These are phyloP conservation scores for Manis javanica DNA, from an alignment of 2,797 vertebrate genomes.

Conservation along the genomic window DNA sequence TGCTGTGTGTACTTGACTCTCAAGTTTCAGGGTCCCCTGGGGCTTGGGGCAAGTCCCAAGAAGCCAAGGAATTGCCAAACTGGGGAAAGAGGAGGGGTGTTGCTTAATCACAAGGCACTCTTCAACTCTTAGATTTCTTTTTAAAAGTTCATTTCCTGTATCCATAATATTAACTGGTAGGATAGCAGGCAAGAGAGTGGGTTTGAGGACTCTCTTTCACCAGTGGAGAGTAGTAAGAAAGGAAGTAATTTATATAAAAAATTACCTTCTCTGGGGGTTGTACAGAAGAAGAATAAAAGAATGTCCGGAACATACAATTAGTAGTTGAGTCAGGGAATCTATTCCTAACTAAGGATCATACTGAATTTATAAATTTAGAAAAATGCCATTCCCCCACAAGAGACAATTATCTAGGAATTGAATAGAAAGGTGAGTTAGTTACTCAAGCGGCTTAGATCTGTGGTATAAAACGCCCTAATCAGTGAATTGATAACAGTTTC, in stretches of 20 bases:
- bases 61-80: neutral
- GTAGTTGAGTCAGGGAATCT: conserved; percentile 63
- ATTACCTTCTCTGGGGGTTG: conserved; percentile 43
- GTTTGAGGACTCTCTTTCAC: neutral
- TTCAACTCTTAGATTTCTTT: neutral
- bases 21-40: neutral
- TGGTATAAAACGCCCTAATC: neutral
- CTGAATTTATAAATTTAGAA: conserved; percentile 62
- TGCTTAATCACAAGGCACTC: neutral
- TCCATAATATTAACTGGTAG: neutral
- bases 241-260: conserved; percentile 39
- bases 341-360: neutral
- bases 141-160: neutral
- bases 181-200: neutral
- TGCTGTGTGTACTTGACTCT: neutral
- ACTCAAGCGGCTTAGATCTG: neutral
- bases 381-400: neutral
- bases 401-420: conserved; percentile 20
- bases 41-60: neutral
- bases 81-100: neutral
- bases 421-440: conserved; percentile 19
- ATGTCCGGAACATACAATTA: conserved; percentile 45
- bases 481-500: neutral
- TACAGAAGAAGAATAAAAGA: conserved; percentile 32
- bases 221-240: neutral